These are phyloP conservation scores for Morelia viridis DNA, from an alignment of 2,797 vertebrate species.

Conservation along the genomic window DNA sequence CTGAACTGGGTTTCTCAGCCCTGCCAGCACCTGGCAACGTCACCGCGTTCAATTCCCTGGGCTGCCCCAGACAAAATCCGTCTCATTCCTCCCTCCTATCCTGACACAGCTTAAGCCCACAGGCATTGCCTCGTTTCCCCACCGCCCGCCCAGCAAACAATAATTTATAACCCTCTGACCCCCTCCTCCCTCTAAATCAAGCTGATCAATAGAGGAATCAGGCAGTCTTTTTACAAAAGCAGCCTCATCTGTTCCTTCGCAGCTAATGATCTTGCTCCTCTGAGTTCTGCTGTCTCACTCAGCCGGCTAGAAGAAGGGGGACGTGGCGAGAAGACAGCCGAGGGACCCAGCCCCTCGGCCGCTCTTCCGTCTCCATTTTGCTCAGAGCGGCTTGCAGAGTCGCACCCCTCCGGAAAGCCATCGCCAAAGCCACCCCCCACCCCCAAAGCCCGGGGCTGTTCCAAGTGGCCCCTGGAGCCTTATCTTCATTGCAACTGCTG, in stretches of 20 bases:
- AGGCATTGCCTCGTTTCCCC: constrained; percentile 55
- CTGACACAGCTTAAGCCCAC: not conserved
- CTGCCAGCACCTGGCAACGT: not conserved
- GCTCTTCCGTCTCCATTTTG: not conserved
- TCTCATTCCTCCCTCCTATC: constrained; percentile 55
- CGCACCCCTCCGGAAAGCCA: not conserved
- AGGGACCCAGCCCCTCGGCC: not conserved
- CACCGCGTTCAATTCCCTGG: not conserved
- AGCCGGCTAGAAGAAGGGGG: constrained; percentile 7
- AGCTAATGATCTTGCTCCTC: constrained; percentile 61
- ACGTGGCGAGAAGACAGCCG: too few species aligned
- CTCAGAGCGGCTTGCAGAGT: not conserved
- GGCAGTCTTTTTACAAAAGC: constrained; percentile 68
- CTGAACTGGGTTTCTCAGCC: not conserved
- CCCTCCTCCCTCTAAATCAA: constrained; percentile 67
- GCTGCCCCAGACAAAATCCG: constrained; percentile 44
- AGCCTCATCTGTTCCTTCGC: constrained; percentile 57
- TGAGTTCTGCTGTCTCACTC: constrained; percentile 41
- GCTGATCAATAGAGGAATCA: constrained; percentile 66
- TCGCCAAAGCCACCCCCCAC: not conserved
- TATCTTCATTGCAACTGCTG: not conserved
- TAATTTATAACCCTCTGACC: constrained; percentile 67
- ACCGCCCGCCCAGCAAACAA: constrained; percentile 53
- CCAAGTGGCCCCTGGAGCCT: fast-evolving
- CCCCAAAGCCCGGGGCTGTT: not conserved